These are phyloP conservation scores for Archaeoteleia sp. DNA, from an alignment of 2,888 invertebrate genomes.

Conservation along the genomic window DNA sequence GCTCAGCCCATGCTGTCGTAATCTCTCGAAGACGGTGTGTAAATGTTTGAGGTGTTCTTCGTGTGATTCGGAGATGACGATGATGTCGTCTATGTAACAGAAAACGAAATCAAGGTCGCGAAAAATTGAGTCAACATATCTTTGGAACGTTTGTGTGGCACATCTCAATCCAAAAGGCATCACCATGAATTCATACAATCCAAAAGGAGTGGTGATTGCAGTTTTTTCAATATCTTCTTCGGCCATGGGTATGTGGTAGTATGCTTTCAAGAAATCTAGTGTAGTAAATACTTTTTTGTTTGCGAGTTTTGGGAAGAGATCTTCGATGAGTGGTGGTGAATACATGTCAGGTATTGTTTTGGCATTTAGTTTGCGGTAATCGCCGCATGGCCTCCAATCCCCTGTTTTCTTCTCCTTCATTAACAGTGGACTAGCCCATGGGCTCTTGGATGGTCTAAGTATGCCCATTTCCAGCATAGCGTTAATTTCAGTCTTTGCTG, in stretches of 20 bases:
- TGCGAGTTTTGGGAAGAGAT: constrained; percentile 49
- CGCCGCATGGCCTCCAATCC: constrained; percentile 57
- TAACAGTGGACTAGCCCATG: constrained; percentile 70
- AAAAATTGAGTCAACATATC: constrained; percentile 3
- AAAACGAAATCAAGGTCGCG: constrained; percentile 27
- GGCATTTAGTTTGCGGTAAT: constrained; percentile 60
- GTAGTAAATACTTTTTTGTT: constrained; percentile 49
- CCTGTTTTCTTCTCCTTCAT: constrained; percentile 59
- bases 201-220: constrained; percentile 42
- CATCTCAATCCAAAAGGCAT: constrained; percentile 39
- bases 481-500: constrained; percentile 64
- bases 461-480: constrained; percentile 68
- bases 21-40: background rate
- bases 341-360: constrained; percentile 60
- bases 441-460: constrained; percentile 69
- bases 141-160: constrained; percentile 27
- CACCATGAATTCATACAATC: constrained; percentile 40
- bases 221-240: constrained; percentile 37
- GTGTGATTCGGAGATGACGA: constrained; percentile 13
- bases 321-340: constrained; percentile 59
- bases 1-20: constrained; percentile 4
- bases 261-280: constrained; percentile 19
- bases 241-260: constrained; percentile 30
- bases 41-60: constrained; percentile 38
- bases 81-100: constrained; percentile 27